These are phyloP conservation scores for Drosophila longiperda DNA, from an alignment of 2,888 invertebrate genomes.

Conservation along the genomic window DNA sequence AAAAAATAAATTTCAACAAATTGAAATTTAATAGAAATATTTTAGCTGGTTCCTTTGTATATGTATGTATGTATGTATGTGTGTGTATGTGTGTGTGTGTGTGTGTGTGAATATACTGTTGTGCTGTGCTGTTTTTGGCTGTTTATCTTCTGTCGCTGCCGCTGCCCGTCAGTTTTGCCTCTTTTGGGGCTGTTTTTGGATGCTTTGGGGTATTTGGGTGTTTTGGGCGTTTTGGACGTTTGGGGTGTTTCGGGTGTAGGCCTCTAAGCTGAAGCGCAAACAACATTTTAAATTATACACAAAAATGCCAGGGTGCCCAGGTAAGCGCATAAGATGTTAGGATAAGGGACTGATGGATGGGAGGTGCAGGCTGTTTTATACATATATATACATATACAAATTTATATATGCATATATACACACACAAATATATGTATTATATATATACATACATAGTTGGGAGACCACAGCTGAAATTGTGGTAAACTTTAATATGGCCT, in stretches of 20 bases:
- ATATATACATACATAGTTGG: background rate
- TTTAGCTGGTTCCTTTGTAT: constrained; percentile 42
- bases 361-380: background rate
- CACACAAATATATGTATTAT: background rate
- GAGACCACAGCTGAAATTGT: background rate
- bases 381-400: background rate
- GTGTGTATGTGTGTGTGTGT: background rate
- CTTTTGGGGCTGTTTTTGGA: constrained; percentile 18
- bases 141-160: constrained; percentile 1
- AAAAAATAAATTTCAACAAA: constrained; percentile 72
- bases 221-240: constrained; percentile 9
- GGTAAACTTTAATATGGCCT: background rate
- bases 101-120: background rate
- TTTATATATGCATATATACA: background rate
- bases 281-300: constrained; percentile 68
- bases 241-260: constrained; percentile 4
- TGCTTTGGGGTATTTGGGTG: background rate
- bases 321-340: constrained; percentile 37
- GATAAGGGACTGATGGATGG: constrained; percentile 2
- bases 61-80: background rate
- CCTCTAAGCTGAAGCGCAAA: constrained; percentile 70
- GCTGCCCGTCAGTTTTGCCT: background rate
- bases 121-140: background rate
- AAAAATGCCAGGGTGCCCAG: constrained; percentile 56
- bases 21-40: constrained; percentile 79